These are phyloP conservation scores for Aegithalos caudatus DNA, from an alignment of 2,113 vertebrate species.

Conservation along the genomic window DNA sequence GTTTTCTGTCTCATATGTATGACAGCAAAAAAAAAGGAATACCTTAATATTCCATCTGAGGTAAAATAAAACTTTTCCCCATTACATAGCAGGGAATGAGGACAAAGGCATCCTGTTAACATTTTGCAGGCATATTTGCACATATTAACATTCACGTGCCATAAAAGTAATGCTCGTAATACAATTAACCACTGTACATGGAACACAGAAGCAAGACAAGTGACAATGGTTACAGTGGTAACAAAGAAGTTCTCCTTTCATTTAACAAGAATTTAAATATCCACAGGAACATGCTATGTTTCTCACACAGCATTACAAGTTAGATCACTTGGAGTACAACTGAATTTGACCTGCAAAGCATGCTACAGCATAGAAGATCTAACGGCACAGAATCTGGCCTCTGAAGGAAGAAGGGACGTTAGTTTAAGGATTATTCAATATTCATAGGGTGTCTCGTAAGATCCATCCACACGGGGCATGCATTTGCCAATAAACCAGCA, in stretches of 20 bases:
- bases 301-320: background rate
- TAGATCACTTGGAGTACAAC: background rate
- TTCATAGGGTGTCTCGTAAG: background rate
- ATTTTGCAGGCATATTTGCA: background rate
- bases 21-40: background rate
- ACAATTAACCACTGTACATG: background rate
- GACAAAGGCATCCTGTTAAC: background rate
- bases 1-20: accelerated
- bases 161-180: background rate
- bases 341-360: background rate
- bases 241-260: background rate
- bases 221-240: background rate
- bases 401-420: background rate
- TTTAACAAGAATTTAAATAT: background rate
- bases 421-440: background rate
- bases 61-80: background rate
- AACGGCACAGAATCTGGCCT: background rate
- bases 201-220: background rate
- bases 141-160: background rate
- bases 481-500: background rate
- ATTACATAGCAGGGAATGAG: accelerated
- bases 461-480: accelerated
- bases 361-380: background rate
- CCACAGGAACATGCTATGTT: accelerated
- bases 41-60: background rate